Conservation (phyloP, 2,113 vertebrate species). For the Phyllostomus hastatus region DNA sequence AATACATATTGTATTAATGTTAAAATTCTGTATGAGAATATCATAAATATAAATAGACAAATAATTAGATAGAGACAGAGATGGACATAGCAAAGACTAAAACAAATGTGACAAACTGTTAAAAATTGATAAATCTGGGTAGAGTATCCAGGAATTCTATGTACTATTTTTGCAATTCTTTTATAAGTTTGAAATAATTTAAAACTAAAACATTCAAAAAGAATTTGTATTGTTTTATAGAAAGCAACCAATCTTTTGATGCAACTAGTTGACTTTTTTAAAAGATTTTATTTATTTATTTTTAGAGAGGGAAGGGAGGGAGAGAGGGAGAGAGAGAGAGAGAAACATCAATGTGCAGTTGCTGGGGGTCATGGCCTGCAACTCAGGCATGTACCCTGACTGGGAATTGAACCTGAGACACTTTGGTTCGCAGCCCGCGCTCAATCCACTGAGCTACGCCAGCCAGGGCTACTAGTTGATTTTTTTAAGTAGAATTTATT, state of each 20-base stretch:
- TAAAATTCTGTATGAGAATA: neutral
- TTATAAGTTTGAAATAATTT: conserved; percentile 21
- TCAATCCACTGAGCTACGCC: too few species aligned
- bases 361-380: too few species aligned
- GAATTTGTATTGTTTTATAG: neutral
- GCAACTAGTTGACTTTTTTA: neutral
- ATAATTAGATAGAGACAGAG: neutral
- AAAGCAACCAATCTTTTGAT: conserved; percentile 8
- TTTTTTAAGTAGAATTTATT: conserved; percentile 22
- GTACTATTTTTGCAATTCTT: neutral
- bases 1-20: neutral
- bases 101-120: neutral
- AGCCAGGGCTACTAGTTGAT: neutral
- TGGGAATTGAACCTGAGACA: too few species aligned
- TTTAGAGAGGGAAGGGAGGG: too few species aligned
- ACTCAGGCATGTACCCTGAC: too few species aligned
- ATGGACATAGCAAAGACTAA: neutral
- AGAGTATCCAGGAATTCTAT: neutral
- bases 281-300: neutral
- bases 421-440: too few species aligned
- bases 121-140: neutral
- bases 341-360: too few species aligned
- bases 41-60: neutral
- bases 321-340: too few species aligned
- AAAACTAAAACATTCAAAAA: neutral